Percentiles rank a stretch among this genome's conserved stretches.
Evolutionary conservation across 2,888 invertebrate species (phyloP).

Genomic region (Choreutis nemorana): DNA sequence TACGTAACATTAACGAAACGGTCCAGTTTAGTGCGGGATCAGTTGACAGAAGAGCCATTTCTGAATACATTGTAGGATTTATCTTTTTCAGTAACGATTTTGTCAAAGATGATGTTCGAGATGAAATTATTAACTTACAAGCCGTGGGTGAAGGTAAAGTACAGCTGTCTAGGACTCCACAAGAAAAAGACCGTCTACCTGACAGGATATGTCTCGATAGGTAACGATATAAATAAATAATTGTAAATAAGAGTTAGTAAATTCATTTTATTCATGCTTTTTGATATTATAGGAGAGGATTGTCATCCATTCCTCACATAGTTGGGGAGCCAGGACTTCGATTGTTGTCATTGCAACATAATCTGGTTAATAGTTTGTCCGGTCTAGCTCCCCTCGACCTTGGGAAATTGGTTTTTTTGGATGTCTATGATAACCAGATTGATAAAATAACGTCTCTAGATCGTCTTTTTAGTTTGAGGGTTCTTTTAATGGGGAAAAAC

Average conservation of each 20-base stretch:
- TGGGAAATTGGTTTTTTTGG: constrained; percentile 86
- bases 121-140: constrained; percentile 57
- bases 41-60: too few relatives aligned
- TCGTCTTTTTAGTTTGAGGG: constrained; percentile 79
- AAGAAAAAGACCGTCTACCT: constrained; percentile 84
- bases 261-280: too few relatives aligned
- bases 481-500: constrained; percentile 91
- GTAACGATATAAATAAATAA: too few relatives aligned
- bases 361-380: constrained; percentile 80
- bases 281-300: constrained; percentile 73
- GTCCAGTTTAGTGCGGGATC: too few relatives aligned
- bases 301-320: constrained; percentile 84
- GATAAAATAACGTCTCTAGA: constrained; percentile 84
- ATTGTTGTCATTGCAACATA: constrained; percentile 90
- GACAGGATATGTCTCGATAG: constrained; percentile 90
- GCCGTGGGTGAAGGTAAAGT: constrained; percentile 71
- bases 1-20: too few relatives aligned
- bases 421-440: constrained; percentile 94
- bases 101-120: constrained; percentile 37
- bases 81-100: constrained; percentile 4
- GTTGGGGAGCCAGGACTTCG: constrained; percentile 83
- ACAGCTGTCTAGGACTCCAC: constrained; percentile 73
- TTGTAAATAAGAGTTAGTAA: too few relatives aligned
- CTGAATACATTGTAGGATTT: too few relatives aligned
- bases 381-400: constrained; percentile 65